Percentiles rank a stretch among this genome's conserved stretches.
phyloP scores from a whole-genome alignment of 2,797 vertebrate genomes.

The Myotis planiceps region DNA sequence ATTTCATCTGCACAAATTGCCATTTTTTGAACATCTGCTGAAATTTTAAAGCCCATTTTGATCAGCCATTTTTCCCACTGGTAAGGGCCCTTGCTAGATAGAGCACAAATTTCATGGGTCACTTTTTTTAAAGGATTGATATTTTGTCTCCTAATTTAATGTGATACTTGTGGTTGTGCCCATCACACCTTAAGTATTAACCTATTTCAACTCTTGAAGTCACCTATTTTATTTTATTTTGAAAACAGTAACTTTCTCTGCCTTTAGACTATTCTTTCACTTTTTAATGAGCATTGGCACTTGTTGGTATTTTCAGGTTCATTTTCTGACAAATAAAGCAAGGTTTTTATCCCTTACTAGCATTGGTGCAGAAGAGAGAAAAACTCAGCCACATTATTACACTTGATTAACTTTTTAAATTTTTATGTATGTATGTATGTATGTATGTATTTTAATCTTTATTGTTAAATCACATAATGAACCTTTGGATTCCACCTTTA shows the following conservation, averaged over 20 bases:
- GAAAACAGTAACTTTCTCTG: neutral
- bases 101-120: neutral
- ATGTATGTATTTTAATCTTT: neutral
- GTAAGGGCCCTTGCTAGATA: neutral
- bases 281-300: neutral
- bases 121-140: neutral
- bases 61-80: neutral
- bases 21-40: neutral
- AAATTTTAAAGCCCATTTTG: neutral
- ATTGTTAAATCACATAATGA: neutral
- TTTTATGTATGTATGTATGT: neutral
- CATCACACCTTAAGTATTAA: neutral
- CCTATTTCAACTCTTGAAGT: neutral
- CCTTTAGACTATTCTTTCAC: neutral
- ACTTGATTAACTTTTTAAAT: neutral
- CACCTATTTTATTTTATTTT: neutral
- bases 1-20: neutral
- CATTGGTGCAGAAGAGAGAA: neutral
- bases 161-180: neutral
- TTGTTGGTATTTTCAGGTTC: neutral
- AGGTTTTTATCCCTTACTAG: neutral
- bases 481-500: neutral
- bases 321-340: constrained; percentile 11
- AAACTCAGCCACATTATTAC: neutral
- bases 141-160: neutral